phyloP scores from a whole-genome alignment of 2,797 vertebrate genomes.

The Pampus argenteus region DNA sequence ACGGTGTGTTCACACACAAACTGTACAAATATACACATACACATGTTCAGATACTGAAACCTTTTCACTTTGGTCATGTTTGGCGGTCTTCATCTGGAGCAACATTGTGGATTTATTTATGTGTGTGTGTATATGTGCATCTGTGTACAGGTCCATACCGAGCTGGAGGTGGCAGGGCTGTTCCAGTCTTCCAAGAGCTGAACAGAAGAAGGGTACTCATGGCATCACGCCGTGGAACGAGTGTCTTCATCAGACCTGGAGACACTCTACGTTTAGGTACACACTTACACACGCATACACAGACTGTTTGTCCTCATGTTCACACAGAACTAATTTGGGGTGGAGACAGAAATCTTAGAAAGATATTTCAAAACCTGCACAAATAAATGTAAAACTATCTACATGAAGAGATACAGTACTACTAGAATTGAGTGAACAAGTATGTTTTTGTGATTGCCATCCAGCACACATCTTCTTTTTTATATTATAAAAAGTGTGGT shows the following conservation, averaged over 20 bases:
- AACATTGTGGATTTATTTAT: conserved; percentile 4
- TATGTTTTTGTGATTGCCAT: no score
- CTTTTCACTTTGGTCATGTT: neutral
- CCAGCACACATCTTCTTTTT: no score
- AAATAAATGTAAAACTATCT: neutral
- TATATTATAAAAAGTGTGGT: no score
- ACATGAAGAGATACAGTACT: neutral
- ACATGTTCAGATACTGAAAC: neutral
- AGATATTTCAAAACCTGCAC: neutral
- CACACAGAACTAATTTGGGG: neutral
- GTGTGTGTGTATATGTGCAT: conserved; percentile 21
- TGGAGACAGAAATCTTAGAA: no score
- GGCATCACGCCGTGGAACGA: conserved; percentile 83
- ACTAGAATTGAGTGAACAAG: neutral
- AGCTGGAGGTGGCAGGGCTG: conserved; percentile 21
- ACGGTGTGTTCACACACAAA: conserved; percentile 75
- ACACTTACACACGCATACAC: neutral
- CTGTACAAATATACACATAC: neutral
- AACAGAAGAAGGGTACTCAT: conserved; percentile 84
- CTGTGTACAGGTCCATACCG: conserved; percentile 25
- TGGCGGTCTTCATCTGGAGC: neutral
- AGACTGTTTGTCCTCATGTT: neutral
- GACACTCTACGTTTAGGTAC: conserved; percentile 87
- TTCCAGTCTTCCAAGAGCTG: conserved; percentile 61
- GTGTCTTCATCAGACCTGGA: conserved; percentile 77